Evolutionary conservation across 2,113 vertebrate species (phyloP).

Genomic region (Cyanoramphus novaezelandiae): DNA sequence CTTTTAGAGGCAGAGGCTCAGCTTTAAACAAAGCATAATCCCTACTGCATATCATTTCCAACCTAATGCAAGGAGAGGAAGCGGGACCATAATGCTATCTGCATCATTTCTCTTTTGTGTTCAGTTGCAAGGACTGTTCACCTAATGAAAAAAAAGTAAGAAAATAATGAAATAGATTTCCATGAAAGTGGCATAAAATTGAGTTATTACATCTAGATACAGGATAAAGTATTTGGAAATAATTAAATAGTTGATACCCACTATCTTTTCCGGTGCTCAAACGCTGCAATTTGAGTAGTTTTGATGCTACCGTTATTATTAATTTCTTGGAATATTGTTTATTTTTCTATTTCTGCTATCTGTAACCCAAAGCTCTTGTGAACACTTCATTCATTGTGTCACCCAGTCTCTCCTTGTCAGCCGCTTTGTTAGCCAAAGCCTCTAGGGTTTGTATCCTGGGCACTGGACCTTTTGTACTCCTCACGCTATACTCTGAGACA

Average conservation of each 20-base stretch:
- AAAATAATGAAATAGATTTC: slow-evolving; percentile 54
- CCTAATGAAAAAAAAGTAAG: not conserved
- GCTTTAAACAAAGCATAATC: slow-evolving; percentile 78
- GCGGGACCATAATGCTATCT: slow-evolving; percentile 34
- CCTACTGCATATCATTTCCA: slow-evolving; percentile 75
- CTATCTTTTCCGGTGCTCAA: not conserved
- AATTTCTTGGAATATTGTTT: not conserved
- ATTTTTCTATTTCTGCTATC: not conserved
- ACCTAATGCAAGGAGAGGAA: slow-evolving; percentile 50
- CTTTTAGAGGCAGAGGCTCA: slow-evolving; percentile 70
- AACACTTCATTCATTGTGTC: not conserved
- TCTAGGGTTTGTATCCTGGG: slow-evolving; percentile 19
- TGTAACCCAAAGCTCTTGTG: not conserved
- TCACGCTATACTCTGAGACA: not conserved
- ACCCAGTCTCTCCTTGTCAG: not conserved
- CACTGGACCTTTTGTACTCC: slow-evolving; percentile 28
- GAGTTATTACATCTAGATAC: slow-evolving; percentile 45
- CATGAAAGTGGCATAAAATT: slow-evolving; percentile 49
- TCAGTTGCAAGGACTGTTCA: slow-evolving; percentile 26
- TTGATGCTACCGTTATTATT: not conserved
- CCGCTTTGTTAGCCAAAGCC: slow-evolving; percentile 8
- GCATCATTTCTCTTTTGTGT: slow-evolving; percentile 65
- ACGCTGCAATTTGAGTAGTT: not conserved
- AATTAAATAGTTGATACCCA: slow-evolving; percentile 54
- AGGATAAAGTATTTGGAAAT: slow-evolving; percentile 54